Evolutionary conservation across 2,888 invertebrate genomes (phyloP), one percentile per base, ranked within the genome.

Genomic region (Oscheius sp.): DNA sequence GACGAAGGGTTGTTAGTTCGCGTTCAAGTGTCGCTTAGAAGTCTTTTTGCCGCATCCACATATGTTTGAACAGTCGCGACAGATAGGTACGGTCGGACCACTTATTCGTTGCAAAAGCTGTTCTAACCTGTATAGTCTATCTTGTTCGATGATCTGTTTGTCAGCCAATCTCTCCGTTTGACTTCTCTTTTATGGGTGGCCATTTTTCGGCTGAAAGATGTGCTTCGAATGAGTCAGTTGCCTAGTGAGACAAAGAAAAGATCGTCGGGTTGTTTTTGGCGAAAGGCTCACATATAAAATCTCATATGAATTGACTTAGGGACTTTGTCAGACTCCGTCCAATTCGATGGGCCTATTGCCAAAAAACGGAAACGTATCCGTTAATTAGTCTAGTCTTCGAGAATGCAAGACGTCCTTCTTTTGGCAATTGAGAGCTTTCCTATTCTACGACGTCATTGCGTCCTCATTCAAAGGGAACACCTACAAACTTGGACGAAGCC

Each of bases 1-100:
- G 45, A 25, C 61, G 27, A 45, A 25, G 25, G 27, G 27, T 61
- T 61, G 58, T 42, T 61, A 42, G 45, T 45, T 45, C 29, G n/a
- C 61, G 61, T 61, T 61, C 45, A 61, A 64, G 64, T 64, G 64
- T 64, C 61, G 61, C 64, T 48, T 50, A 64, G 48, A 50, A 64
- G 64, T 3, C 64, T 46, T 64, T 64, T 64, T 64, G 31, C 64
- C 64, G 64, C 64, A 33, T 64, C 50, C 34, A 31, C 64, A 46
- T 33, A 31, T 64, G 64, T 64, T 64, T 64, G 48, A 64, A 46
- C 64, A 64, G 64, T 31, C 23, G 64, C 64, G 48, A 64, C 64
- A 48, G 61, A 61, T 61, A 61, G 61, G 61, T 61, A 61, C 61
- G 17, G 61, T 57, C 33, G 57, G 39, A 25, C 27, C 50, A 12